phyloP scores from a whole-genome alignment of 2,113 vertebrate genomes.

The Chionomys nivalis region DNA sequence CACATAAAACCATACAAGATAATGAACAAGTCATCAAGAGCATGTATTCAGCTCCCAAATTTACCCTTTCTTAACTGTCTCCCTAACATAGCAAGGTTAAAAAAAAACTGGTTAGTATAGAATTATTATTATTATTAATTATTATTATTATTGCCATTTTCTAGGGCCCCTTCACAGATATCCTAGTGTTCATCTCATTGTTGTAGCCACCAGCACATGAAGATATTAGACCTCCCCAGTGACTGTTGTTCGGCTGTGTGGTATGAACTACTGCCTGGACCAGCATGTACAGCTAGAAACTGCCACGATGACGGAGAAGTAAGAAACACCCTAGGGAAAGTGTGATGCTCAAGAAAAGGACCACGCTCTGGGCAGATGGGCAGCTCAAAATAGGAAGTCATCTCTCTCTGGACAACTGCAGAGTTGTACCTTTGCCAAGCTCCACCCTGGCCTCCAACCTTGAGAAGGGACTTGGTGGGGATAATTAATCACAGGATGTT shows the following conservation, averaged over 20 bases:
- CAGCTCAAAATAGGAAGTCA: not conserved
- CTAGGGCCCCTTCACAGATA: not conserved
- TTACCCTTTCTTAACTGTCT: not conserved
- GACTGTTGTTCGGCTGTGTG: not conserved
- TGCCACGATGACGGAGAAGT: not conserved
- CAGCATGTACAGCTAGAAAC: not conserved
- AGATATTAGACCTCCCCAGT: not conserved
- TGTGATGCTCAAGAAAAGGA: not conserved
- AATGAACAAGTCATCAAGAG: not conserved
- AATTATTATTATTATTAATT: not conserved
- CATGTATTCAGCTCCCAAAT: not conserved
- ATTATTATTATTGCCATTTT: not conserved
- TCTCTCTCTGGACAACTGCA: constrained; percentile 17
- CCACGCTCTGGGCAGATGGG: not conserved
- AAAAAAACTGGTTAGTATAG: not conserved
- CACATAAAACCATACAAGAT: not conserved
- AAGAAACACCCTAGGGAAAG: not conserved
- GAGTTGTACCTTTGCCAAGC: not conserved
- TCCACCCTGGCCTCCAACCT: not conserved
- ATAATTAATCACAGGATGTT: constrained; percentile 41
- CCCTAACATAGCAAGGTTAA: not conserved
- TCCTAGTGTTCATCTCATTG: not conserved
- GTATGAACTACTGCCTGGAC: not conserved
- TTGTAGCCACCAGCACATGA: not conserved
- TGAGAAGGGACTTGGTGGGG: not conserved